phyloP scores from a whole-genome alignment of 2,888 invertebrate genomes.

The Gnatocerus cornutus region DNA sequence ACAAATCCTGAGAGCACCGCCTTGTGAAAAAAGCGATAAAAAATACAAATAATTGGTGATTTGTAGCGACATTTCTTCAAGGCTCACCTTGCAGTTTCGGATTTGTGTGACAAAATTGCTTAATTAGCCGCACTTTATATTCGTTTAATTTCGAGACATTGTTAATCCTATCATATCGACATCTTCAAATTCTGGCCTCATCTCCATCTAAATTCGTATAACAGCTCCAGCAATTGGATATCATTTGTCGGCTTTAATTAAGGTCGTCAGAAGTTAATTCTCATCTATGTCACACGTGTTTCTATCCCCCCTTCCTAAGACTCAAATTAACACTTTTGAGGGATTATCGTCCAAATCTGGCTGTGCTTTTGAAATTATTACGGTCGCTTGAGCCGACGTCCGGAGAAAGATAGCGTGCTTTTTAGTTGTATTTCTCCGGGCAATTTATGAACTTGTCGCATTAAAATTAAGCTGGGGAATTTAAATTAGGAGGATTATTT shows the following conservation, averaged over 20 bases:
- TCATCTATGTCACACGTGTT: conserved; percentile 43
- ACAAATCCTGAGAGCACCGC: neutral
- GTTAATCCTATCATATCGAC: neutral
- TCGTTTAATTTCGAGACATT: neutral
- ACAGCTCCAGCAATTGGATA: conserved; percentile 36
- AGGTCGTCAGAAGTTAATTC: conserved; percentile 49
- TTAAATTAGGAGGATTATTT: conserved; percentile 36
- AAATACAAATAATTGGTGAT: conserved; percentile 1
- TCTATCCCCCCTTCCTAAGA: conserved; percentile 22
- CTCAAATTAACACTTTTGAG: conserved; percentile 48
- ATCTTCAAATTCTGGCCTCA: conserved; percentile 17
- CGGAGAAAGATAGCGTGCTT: conserved; percentile 25
- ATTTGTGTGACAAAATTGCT: conserved; percentile 3
- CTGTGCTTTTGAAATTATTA: conserved; percentile 40
- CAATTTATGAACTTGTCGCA: conserved; percentile 28
- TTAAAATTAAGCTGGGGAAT: conserved; percentile 22
- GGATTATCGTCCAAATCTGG: conserved; percentile 46
- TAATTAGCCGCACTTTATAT: conserved; percentile 13
- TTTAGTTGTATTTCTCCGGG: conserved; percentile 25
- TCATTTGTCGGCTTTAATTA: conserved; percentile 44
- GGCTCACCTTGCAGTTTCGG: conserved; percentile 11
- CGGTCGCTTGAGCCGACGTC: conserved; percentile 19
- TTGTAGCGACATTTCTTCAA: conserved; percentile 6
- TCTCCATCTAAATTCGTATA: conserved; percentile 34
- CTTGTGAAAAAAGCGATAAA: conserved; percentile 4